A percentile compares a stretch with the other conserved stretches of the same genome.
Evolutionary conservation across 53 echinoderm and acorn worm species (phyloP).

Genomic region (Echinarachnius parma): DNA sequence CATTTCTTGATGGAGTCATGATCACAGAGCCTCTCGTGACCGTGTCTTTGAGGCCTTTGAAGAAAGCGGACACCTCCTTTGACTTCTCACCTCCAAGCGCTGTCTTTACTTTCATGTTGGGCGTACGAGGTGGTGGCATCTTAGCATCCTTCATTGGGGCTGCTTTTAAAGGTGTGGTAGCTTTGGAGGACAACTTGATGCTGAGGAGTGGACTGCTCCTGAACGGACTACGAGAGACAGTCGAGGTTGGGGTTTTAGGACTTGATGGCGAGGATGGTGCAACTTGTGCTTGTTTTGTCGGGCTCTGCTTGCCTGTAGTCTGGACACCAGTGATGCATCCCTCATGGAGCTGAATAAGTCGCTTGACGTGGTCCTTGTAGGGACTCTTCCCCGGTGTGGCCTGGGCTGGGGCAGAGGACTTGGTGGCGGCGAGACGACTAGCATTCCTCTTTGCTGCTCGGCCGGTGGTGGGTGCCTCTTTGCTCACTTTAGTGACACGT

Average conservation of each 20-base stretch:
- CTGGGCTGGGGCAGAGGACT: background rate
- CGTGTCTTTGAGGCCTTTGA: constrained; percentile 8
- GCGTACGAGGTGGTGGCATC: no score
- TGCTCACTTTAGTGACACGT: background rate
- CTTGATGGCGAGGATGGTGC: constrained; percentile 1
- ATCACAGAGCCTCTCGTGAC: background rate
- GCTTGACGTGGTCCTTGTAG: constrained; percentile 83
- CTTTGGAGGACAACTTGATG: constrained; percentile 8
- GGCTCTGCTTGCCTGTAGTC: constrained; percentile 11
- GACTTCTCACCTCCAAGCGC: constrained; percentile 19
- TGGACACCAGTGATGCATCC: constrained; percentile 48
- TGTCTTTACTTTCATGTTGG: background rate
- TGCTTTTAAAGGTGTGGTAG: background rate
- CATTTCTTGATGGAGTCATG: background rate
- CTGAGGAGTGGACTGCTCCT: constrained; percentile 22
- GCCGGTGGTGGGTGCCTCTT: background rate
- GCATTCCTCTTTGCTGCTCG: background rate
- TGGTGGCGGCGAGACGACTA: background rate
- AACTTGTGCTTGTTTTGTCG: constrained; percentile 4
- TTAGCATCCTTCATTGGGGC: background rate
- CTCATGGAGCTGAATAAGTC: constrained; percentile 79
- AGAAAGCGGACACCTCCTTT: constrained; percentile 29
- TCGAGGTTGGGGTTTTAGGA: background rate
- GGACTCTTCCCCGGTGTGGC: constrained; percentile 36
- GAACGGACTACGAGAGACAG: background rate